Evolutionary conservation across 2,888 invertebrate genomes (phyloP).

Genomic region (Ophion ellenae): DNA sequence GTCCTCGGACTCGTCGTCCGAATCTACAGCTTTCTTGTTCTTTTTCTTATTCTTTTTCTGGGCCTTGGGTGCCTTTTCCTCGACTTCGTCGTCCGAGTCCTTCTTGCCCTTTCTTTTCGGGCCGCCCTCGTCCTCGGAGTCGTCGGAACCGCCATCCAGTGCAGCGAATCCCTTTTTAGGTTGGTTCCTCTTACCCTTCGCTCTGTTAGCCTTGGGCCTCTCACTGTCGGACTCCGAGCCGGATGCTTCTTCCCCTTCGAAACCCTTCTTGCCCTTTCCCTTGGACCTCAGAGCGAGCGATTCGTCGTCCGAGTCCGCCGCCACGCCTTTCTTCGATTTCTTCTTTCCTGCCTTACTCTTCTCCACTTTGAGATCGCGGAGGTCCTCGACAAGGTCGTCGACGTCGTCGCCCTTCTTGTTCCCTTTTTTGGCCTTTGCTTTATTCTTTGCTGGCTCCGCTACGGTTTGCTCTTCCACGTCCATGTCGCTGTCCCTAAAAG

Average conservation of each 20-base stretch:
- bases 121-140: constrained; percentile 82
- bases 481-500: constrained; percentile 86
- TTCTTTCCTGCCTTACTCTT: constrained; percentile 80
- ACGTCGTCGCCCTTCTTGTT: constrained; percentile 81
- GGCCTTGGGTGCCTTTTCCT: constrained; percentile 84
- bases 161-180: constrained; percentile 72
- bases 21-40: constrained; percentile 73
- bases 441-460: constrained; percentile 80
- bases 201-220: constrained; percentile 65
- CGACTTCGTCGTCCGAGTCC: constrained; percentile 84
- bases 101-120: constrained; percentile 80
- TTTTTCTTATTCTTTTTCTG: constrained; percentile 83
- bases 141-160: constrained; percentile 69
- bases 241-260: constrained; percentile 60
- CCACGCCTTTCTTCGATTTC: constrained; percentile 83
- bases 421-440: constrained; percentile 84
- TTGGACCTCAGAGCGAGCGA: constrained; percentile 49
- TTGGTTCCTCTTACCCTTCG: constrained; percentile 73
- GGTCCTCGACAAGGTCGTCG: constrained; percentile 84
- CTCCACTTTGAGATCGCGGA: constrained; percentile 86
- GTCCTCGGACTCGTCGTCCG: constrained; percentile 70
- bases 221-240: constrained; percentile 68
- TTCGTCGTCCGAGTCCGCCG: constrained; percentile 69
- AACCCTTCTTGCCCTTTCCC: constrained; percentile 50
- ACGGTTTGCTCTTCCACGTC: constrained; percentile 84